Evolutionary conservation across 2,888 invertebrate genomes (phyloP).

Genomic region (Agonopterix arenella): DNA sequence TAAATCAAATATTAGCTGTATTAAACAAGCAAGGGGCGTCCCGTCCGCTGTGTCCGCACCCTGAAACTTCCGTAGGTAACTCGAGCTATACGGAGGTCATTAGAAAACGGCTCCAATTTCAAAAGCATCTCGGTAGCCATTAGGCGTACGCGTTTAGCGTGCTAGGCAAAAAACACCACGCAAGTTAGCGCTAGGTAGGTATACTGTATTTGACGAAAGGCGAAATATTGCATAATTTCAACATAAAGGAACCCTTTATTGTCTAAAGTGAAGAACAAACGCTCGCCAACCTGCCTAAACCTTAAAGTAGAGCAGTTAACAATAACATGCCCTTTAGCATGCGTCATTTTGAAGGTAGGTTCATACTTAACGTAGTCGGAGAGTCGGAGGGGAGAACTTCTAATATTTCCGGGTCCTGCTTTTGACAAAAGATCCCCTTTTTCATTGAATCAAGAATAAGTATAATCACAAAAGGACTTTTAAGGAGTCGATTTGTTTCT

Average conservation of each 20-base stretch:
- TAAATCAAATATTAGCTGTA: slow-evolving; percentile 53
- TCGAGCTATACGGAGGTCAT: slow-evolving; percentile 12
- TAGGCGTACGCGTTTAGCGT: slow-evolving; percentile 12
- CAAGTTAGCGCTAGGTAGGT: too few relatives aligned
- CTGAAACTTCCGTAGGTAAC: slow-evolving; percentile 27
- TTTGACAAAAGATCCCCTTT: slow-evolving; percentile 52
- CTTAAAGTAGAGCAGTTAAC: slow-evolving; percentile 7
- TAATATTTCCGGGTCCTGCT: slow-evolving; percentile 53
- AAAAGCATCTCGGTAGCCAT: slow-evolving; percentile 21
- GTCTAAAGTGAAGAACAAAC: slow-evolving; percentile 1
- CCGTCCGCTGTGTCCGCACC: slow-evolving; percentile 19
- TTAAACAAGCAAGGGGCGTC: slow-evolving; percentile 35
- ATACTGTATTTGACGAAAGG: too few relatives aligned
- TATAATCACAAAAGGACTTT: slow-evolving; percentile 51
- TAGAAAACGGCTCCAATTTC: slow-evolving; percentile 31
- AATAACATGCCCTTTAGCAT: slow-evolving; percentile 15
- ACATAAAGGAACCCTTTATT: too few relatives aligned
- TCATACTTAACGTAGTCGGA: slow-evolving; percentile 11
- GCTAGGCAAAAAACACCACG: too few relatives aligned
- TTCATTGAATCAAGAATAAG: slow-evolving; percentile 55
- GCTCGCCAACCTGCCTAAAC: slow-evolving; percentile 1
- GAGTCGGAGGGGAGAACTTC: slow-evolving; percentile 22
- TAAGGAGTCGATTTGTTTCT: slow-evolving; percentile 50
- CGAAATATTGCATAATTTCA: too few relatives aligned
- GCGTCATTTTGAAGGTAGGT: slow-evolving; percentile 14